Evolutionary conservation across 2,113 vertebrate genomes (phyloP).

Genomic region (Planiliza haematocheilus): DNA sequence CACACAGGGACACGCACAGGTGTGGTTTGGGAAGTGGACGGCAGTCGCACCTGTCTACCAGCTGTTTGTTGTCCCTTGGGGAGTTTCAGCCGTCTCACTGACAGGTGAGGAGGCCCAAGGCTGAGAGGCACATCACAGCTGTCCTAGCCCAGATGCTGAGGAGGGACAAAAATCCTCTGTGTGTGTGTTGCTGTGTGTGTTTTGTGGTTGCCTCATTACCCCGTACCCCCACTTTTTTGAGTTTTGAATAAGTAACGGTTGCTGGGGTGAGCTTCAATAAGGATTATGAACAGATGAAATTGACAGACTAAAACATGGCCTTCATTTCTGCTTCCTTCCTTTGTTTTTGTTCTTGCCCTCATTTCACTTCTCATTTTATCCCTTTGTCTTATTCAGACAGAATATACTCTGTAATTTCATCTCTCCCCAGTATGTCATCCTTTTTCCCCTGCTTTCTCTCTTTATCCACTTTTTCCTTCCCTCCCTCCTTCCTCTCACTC

Average conservation of each 20-base stretch:
- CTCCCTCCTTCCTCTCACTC: slow-evolving; percentile 46
- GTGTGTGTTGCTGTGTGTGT: slow-evolving; percentile 13
- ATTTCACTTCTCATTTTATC: slow-evolving; percentile 12
- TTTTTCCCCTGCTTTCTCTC: slow-evolving; percentile 22
- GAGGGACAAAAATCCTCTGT: slow-evolving; percentile 61
- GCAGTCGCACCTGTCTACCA: slow-evolving; percentile 77
- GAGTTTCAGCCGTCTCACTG: slow-evolving; percentile 72
- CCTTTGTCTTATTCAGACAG: slow-evolving; percentile 21
- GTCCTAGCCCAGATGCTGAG: slow-evolving; percentile 74
- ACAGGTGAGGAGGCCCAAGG: slow-evolving; percentile 75
- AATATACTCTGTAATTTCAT: slow-evolving; percentile 7
- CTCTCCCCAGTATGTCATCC: slow-evolving; percentile 6
- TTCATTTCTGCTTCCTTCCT: slow-evolving; percentile 9
- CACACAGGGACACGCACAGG: slow-evolving; percentile 51
- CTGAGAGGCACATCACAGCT: slow-evolving; percentile 78
- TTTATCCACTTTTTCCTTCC: slow-evolving; percentile 25
- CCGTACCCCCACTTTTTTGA: slow-evolving; percentile 1
- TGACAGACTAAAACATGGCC: slow-evolving; percentile 1
- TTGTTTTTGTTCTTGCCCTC: slow-evolving; percentile 28
- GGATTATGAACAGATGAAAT: slow-evolving; percentile 59
- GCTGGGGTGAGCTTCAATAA: slow-evolving; percentile 11
- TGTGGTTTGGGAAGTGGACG: slow-evolving; percentile 61
- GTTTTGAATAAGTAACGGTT: slow-evolving; percentile 35
- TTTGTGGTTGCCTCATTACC: slow-evolving; percentile 53
- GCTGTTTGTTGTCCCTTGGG: slow-evolving; percentile 76